phyloP scores from a whole-genome alignment of 2,888 invertebrate species.

The Drosophila hamatofila region DNA sequence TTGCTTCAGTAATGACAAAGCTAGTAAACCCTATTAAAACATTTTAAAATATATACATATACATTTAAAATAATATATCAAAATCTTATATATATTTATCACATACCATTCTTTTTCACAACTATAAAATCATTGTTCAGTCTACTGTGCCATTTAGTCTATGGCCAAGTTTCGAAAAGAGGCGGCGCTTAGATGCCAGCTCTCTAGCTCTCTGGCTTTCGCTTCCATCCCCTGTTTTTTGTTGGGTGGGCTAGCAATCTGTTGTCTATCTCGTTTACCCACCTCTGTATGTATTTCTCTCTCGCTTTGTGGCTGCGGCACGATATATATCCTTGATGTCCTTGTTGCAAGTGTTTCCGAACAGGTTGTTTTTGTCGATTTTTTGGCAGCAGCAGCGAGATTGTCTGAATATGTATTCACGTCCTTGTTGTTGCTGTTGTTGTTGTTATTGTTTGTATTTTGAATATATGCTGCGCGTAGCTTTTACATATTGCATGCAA shows the following conservation, averaged over 20 bases:
- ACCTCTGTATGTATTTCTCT: slow-evolving; percentile 25
- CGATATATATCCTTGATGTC: slow-evolving; percentile 65
- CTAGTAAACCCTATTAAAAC: not conserved
- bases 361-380: slow-evolving; percentile 84
- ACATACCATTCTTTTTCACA: not conserved
- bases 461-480: slow-evolving; percentile 81
- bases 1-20: not conserved
- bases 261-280: slow-evolving; percentile 60
- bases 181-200: slow-evolving; percentile 54
- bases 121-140: not conserved
- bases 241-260: slow-evolving; percentile 36
- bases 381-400: slow-evolving; percentile 80
- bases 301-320: slow-evolving; percentile 31
- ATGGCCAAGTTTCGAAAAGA: slow-evolving; percentile 54
- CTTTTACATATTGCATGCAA: slow-evolving; percentile 79
- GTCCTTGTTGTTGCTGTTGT: slow-evolving; percentile 57
- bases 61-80: not conserved
- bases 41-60: not conserved
- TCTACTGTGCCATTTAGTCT: slow-evolving; percentile 34
- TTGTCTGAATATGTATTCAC: slow-evolving; percentile 81
- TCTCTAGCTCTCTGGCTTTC: slow-evolving; percentile 35
- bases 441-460: slow-evolving; percentile 60
- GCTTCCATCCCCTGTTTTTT: slow-evolving; percentile 40
- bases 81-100: not conserved
- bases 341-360: slow-evolving; percentile 84